Evolutionary conservation across 2,797 vertebrate genomes (phyloP).

Genomic region (Chaenodraco wilsoni): DNA sequence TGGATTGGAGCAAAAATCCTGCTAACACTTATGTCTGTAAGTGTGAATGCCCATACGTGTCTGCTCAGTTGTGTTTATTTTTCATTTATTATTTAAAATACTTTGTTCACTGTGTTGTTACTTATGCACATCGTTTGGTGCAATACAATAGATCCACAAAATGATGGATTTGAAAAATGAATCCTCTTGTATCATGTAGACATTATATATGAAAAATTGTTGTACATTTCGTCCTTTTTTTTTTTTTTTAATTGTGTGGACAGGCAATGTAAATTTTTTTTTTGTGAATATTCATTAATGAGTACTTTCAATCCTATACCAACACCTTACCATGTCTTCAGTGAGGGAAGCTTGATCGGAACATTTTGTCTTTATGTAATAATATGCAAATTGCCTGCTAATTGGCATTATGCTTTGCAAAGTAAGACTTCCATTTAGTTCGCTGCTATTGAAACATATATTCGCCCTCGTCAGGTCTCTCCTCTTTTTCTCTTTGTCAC

Average conservation of each 20-base stretch:
- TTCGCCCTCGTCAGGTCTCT: slow-evolving; percentile 48
- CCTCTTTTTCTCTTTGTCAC: slow-evolving; percentile 32
- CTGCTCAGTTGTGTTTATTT: not conserved
- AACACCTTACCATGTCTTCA: slow-evolving; percentile 18
- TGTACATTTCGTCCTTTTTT: not conserved
- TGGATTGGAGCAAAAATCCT: slow-evolving; percentile 25
- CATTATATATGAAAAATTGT: not conserved
- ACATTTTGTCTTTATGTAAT: slow-evolving; percentile 61
- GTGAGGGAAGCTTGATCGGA: slow-evolving; percentile 36
- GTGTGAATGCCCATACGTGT: not conserved
- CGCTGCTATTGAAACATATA: slow-evolving; percentile 59
- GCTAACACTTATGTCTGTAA: not conserved
- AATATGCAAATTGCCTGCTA: slow-evolving; percentile 50
- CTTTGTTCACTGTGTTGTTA: not conserved
- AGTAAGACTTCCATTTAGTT: slow-evolving; percentile 54
- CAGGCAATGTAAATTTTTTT: too few relatives aligned
- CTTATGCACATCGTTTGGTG: not conserved
- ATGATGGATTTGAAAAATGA: not conserved
- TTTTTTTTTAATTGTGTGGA: not conserved
- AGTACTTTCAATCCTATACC: slow-evolving; percentile 5
- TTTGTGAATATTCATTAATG: not conserved
- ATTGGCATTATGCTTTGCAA: slow-evolving; percentile 25
- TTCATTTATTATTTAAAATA: not conserved
- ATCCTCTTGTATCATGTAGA: not conserved
- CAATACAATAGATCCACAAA: not conserved